A percentile compares a stretch with the other conserved stretches of the same genome.
phyloP scores from a whole-genome alignment of 2,797 vertebrate species.

The Pagetopsis macropterus region DNA sequence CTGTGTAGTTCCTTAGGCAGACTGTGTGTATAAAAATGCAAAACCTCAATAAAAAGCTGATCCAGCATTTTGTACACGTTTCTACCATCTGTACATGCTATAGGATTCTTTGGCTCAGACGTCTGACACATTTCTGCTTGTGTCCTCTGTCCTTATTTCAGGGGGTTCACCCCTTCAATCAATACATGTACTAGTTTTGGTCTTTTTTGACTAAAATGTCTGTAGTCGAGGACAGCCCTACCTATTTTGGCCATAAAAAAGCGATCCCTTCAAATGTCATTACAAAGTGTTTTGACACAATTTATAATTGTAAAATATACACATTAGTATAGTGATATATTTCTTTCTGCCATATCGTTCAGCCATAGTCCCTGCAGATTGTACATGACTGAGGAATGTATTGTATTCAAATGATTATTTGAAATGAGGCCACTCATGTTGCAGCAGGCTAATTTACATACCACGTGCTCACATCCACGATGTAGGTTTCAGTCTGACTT shows the following conservation, averaged over 20 bases:
- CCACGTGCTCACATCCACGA: constrained; percentile 17
- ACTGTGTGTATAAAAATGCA: neutral
- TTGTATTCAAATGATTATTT: neutral
- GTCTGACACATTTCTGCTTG: neutral
- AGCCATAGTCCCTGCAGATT: neutral
- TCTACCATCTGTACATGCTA: neutral
- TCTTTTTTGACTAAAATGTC: neutral
- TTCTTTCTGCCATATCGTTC: neutral
- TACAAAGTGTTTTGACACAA: neutral
- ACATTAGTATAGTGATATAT: neutral
- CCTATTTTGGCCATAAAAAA: neutral
- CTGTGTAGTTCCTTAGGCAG: neutral
- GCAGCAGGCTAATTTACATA: constrained; percentile 34
- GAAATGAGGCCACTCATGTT: neutral
- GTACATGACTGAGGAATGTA: neutral
- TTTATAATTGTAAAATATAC: neutral
- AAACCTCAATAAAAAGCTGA: neutral
- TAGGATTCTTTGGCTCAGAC: neutral
- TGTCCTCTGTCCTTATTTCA: constrained; percentile 2
- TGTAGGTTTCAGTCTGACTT: constrained; percentile 41
- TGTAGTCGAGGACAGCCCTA: neutral
- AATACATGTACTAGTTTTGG: neutral
- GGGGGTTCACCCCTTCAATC: neutral
- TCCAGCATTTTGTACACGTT: neutral
- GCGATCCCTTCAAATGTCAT: constrained; percentile 19